These are phyloP conservation scores for Ardeotis arabs DNA, from an alignment of 2,113 vertebrate species.

Conservation along the genomic window DNA sequence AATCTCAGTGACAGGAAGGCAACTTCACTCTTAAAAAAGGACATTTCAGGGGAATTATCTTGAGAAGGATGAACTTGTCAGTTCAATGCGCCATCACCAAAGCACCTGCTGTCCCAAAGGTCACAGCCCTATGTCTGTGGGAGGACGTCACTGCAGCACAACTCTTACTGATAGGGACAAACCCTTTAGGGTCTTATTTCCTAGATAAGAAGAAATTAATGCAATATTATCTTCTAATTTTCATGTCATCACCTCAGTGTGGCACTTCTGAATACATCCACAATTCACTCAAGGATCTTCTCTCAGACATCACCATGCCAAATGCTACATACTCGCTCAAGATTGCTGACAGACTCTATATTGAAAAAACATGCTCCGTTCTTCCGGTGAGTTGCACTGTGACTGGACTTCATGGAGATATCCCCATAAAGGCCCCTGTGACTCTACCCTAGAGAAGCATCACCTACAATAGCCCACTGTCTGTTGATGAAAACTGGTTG, in stretches of 20 bases:
- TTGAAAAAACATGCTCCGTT: slow-evolving; percentile 13
- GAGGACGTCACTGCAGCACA: neutral
- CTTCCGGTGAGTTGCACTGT: slow-evolving; percentile 27
- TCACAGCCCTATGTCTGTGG: neutral
- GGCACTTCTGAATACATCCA: slow-evolving; percentile 27
- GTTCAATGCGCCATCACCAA: neutral
- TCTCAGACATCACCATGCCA: neutral
- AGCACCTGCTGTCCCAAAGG: neutral
- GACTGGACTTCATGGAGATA: neutral
- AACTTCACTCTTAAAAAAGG: neutral
- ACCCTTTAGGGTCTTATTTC: neutral
- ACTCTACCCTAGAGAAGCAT: neutral
- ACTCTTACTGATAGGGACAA: neutral
- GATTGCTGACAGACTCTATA: slow-evolving; percentile 13
- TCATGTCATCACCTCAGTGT: slow-evolving; percentile 8
- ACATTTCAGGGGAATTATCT: neutral
- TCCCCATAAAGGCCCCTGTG: neutral
- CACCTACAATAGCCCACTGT: neutral
- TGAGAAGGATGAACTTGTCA: neutral
- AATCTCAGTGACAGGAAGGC: neutral
- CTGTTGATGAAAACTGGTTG: neutral
- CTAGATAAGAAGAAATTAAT: neutral
- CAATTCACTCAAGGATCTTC: neutral
- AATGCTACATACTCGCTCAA: slow-evolving; percentile 25
- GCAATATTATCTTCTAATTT: neutral